Percentiles rank a stretch among this genome's conserved stretches.
phyloP scores from a whole-genome alignment of 1,140 invertebrate genomes.

The Carcinoscorpius rotundicauda region DNA sequence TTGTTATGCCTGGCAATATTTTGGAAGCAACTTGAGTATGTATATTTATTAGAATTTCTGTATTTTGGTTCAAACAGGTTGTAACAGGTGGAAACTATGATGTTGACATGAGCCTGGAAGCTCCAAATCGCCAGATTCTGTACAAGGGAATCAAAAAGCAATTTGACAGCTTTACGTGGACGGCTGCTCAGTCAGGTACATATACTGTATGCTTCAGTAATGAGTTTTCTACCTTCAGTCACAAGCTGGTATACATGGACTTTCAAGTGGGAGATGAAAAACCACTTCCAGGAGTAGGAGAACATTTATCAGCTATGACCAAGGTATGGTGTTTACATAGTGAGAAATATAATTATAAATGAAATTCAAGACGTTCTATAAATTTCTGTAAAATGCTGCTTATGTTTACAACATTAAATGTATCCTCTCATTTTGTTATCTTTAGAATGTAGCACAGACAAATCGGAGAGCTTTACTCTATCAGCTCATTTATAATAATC shows the following conservation, averaged over 20 bases:
- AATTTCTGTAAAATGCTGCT: no score
- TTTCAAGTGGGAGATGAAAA: slow-evolving; percentile 89
- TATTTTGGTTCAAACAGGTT: slow-evolving; percentile 48
- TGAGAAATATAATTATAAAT: no score
- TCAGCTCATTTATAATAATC: no score
- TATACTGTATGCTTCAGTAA: slow-evolving; percentile 94
- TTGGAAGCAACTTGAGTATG: slow-evolving; percentile 11
- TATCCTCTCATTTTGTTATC: no score
- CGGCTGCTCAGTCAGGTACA: slow-evolving; percentile 55
- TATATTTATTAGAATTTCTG: no score
- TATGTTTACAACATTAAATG: no score
- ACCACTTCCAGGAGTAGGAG: slow-evolving; percentile 67
- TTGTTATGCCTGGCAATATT: background rate
- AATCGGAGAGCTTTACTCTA: no score
- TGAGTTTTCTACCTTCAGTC: slow-evolving; percentile 99
- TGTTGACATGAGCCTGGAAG: slow-evolving; percentile 85
- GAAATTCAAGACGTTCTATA: no score
- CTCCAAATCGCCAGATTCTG: slow-evolving; percentile 74
- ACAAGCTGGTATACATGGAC: slow-evolving; percentile 98
- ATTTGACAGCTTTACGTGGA: slow-evolving; percentile 84
- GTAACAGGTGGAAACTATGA: slow-evolving; percentile 98
- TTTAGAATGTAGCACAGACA: no score
- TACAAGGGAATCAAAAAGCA: slow-evolving; percentile 88
- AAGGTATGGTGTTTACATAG: slow-evolving; percentile 46
- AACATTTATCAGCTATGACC: slow-evolving; percentile 87